phyloP scores from a whole-genome alignment of 2,113 vertebrate genomes.

The Percina caprodes region DNA sequence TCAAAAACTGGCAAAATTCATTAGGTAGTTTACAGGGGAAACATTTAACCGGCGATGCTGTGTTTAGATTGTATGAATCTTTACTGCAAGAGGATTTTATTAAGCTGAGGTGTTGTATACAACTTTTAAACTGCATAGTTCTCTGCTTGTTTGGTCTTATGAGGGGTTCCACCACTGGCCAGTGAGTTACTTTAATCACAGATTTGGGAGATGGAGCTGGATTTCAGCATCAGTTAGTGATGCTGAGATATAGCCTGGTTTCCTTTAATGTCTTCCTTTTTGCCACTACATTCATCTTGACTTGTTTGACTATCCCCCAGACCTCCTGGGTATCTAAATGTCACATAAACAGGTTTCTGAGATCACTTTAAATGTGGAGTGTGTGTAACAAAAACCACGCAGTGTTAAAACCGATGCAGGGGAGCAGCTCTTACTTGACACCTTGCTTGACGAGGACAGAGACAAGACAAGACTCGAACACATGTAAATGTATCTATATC shows the following conservation, averaged over 20 bases:
- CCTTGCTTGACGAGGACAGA: not conserved
- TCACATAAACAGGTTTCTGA: conserved; percentile 15
- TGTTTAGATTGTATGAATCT: not conserved
- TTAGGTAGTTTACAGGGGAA: not conserved
- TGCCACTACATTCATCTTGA: not conserved
- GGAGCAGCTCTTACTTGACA: conserved; percentile 36
- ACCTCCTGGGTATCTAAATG: conserved; percentile 4
- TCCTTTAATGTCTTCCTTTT: conserved; percentile 11
- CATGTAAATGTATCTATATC: conserved; percentile 11
- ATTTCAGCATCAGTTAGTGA: conserved; percentile 9
- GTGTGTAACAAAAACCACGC: conserved; percentile 12
- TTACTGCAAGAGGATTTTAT: not conserved
- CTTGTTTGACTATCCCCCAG: not conserved
- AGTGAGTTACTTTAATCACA: conserved; percentile 52
- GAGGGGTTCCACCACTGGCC: conserved; percentile 2
- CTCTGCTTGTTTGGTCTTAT: conserved; percentile 19
- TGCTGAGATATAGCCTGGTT: conserved; percentile 29
- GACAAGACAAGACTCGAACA: not conserved
- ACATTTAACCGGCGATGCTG: not conserved
- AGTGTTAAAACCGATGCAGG: conserved; percentile 26
- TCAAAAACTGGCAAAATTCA: not conserved
- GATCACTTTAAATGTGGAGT: not conserved
- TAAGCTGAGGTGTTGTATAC: not conserved
- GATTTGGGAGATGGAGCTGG: conserved; percentile 6
- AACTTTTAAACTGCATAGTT: conserved; percentile 6